A percentile compares a stretch with the other conserved stretches of the same genome.
These are phyloP conservation scores for Acrobasis consociella DNA, from an alignment of 2,888 invertebrate species.

Conservation along the genomic window DNA sequence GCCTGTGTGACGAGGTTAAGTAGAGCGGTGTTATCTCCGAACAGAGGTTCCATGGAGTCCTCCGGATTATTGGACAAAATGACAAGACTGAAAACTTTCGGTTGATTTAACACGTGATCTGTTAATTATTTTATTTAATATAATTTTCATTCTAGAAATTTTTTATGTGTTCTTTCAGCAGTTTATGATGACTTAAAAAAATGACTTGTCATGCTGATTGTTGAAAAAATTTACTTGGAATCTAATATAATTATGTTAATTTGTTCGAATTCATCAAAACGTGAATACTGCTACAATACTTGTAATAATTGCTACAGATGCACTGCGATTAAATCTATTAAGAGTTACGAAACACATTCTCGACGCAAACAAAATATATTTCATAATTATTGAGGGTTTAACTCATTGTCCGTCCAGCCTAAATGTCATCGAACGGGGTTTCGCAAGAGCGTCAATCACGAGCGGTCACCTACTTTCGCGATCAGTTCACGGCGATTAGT, in stretches of 20 bases:
- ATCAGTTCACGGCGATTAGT: constrained; percentile 78
- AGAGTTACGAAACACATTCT: constrained; percentile 39
- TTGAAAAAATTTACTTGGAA: neutral
- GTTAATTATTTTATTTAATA: no score
- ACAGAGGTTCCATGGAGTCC: constrained; percentile 77
- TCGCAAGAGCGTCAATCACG: constrained; percentile 80
- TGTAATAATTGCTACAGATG: constrained; percentile 20
- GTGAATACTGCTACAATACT: neutral
- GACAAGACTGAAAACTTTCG: constrained; percentile 33
- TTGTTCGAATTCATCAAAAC: neutral
- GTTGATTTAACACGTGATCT: neutral
- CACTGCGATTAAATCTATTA: constrained; percentile 19
- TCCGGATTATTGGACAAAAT: constrained; percentile 60
- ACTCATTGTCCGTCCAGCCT: constrained; percentile 73
- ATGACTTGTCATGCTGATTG: neutral
- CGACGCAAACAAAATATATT: constrained; percentile 51
- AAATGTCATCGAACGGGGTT: constrained; percentile 82
- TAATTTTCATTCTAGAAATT: neutral
- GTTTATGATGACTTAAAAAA: neutral
- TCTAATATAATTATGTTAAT: neutral
- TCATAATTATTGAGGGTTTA: constrained; percentile 72
- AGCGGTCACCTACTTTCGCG: constrained; percentile 83
- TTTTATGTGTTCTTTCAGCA: neutral
- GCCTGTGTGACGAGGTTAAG: constrained; percentile 81
- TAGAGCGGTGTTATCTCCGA: constrained; percentile 81